Percentiles rank a stretch among this genome's conserved stretches.
phyloP scores from a whole-genome alignment of 2,113 vertebrate species.

The Myrmecophaga tridactyla region DNA sequence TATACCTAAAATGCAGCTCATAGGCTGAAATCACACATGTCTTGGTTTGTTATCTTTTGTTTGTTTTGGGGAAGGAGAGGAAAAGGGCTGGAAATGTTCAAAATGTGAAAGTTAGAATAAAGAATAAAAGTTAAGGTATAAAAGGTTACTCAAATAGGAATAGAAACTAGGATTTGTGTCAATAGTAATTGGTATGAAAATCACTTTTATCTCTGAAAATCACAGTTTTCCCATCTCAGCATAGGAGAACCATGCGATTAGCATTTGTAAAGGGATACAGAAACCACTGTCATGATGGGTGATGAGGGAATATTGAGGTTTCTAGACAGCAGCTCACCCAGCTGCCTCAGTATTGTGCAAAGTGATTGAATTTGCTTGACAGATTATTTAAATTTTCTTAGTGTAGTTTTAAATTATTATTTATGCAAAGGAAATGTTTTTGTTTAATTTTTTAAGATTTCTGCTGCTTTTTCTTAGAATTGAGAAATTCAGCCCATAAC shows the following conservation, averaged over 20 bases:
- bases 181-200: background rate
- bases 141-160: background rate
- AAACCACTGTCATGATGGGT: background rate
- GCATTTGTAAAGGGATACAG: background rate
- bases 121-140: constrained; percentile 25
- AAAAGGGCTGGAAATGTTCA: background rate
- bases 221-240: background rate
- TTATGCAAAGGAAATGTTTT: background rate
- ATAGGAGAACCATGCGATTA: background rate
- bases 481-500: background rate
- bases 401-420: background rate
- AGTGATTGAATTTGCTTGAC: background rate
- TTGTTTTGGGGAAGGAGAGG: background rate
- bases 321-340: too few species aligned
- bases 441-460: background rate
- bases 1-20: background rate
- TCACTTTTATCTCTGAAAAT: constrained; percentile 14
- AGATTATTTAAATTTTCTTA: background rate
- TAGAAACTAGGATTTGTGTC: background rate
- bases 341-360: background rate
- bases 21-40: background rate
- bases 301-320: background rate
- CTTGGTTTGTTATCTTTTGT: background rate
- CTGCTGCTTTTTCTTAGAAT: constrained; percentile 14
- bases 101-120: background rate